Conservation (phyloP, 2,797 vertebrate genomes). For the Rhinophrynus dorsalis region DNA sequence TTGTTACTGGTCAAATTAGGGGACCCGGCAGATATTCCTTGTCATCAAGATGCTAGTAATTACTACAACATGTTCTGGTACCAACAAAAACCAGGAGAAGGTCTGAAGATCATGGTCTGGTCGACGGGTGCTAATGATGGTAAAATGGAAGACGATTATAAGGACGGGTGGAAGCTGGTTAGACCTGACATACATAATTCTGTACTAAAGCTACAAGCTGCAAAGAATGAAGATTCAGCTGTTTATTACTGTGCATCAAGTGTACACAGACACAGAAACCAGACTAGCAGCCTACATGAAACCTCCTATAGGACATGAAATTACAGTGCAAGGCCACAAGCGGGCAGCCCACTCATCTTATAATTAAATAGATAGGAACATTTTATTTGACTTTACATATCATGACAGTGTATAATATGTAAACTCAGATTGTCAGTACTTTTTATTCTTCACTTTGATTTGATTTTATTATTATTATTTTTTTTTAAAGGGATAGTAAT, state of each 20-base stretch:
- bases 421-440: no score
- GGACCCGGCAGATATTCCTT: neutral
- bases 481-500: no score
- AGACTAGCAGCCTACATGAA: neutral
- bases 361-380: no score
- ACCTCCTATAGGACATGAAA: neutral
- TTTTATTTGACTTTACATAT: no score
- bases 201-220: neutral
- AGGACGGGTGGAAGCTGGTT: neutral
- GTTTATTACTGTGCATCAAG: conserved; percentile 24
- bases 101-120: neutral
- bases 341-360: no score
- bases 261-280: conserved; percentile 8
- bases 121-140: neutral
- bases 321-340: no score
- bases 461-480: no score
- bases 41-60: neutral
- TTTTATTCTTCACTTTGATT: no score
- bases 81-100: neutral
- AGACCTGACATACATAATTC: neutral
- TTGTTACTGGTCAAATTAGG: neutral
- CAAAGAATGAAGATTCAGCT: neutral
- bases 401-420: no score
- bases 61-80: conserved; percentile 21
- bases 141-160: neutral